phyloP scores from a whole-genome alignment of 2,888 invertebrate species.

The Heliconius charithonia region DNA sequence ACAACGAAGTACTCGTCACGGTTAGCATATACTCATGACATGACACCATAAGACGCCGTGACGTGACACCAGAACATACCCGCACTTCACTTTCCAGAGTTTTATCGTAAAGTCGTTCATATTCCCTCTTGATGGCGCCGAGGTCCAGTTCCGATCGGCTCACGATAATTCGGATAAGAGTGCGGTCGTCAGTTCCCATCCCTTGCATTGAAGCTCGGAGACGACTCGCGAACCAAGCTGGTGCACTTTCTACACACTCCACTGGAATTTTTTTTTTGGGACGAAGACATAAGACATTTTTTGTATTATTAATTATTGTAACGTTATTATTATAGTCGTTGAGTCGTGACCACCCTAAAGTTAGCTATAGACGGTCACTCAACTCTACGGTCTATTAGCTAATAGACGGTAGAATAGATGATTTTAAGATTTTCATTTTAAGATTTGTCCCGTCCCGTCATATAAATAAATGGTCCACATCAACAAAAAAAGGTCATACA shows the following conservation, averaged over 20 bases:
- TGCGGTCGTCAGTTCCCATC: slow-evolving; percentile 88
- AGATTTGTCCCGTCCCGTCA: too few species aligned
- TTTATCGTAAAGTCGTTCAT: slow-evolving; percentile 87
- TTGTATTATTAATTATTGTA: too few species aligned
- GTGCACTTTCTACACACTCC: slow-evolving; percentile 86
- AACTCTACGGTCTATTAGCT: too few species aligned
- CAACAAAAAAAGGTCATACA: too few species aligned
- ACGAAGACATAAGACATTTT: too few species aligned
- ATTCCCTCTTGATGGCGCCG: slow-evolving; percentile 87
- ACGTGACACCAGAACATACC: slow-evolving; percentile 68
- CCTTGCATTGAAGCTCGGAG: slow-evolving; percentile 87
- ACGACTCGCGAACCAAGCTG: slow-evolving; percentile 87
- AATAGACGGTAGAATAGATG: too few species aligned
- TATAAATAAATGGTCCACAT: too few species aligned
- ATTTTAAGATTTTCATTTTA: too few species aligned
- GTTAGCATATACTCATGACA: not conserved
- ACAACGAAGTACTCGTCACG: not conserved
- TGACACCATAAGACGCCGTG: not conserved
- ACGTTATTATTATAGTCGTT: too few species aligned
- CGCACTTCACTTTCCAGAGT: slow-evolving; percentile 86
- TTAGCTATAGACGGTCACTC: too few species aligned
- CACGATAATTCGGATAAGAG: slow-evolving; percentile 88
- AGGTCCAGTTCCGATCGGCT: slow-evolving; percentile 88
- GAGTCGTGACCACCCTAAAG: too few species aligned
- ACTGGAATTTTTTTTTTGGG: slow-evolving; percentile 73